Evolutionary conservation across 2,888 invertebrate genomes (phyloP).

Genomic region (Lutraria lutraria): DNA sequence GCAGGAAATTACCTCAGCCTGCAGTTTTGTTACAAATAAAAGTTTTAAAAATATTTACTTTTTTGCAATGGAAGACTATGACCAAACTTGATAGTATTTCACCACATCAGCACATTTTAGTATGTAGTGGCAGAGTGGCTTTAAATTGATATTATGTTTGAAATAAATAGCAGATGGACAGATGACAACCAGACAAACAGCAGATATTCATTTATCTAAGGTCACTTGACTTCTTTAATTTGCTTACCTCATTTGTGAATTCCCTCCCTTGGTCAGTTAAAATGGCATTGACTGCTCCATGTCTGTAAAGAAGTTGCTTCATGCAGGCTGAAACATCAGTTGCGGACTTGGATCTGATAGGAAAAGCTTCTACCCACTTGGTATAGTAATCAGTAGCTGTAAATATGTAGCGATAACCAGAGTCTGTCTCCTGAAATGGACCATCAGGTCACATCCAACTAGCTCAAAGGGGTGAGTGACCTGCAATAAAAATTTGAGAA

Average conservation of each 20-base stretch:
- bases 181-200: no score
- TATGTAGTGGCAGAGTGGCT: no score
- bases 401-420: conserved; percentile 54
- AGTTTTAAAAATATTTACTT: no score
- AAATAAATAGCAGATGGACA: no score
- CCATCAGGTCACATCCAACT: conserved; percentile 55
- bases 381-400: conserved; percentile 59
- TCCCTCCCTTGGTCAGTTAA: conserved; percentile 58
- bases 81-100: no score
- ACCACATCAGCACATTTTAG: no score
- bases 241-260: conserved; percentile 50
- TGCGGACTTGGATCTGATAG: conserved; percentile 46
- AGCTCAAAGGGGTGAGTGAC: conserved; percentile 41
- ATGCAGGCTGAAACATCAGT: conserved; percentile 46
- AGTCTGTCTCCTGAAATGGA: conserved; percentile 44
- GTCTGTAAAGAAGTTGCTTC: conserved; percentile 42
- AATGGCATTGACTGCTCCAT: conserved; percentile 54
- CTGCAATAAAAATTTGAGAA: conserved; percentile 29
- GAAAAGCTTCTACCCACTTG: conserved; percentile 63
- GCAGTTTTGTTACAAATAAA: no score
- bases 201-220: no score
- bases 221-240: neutral
- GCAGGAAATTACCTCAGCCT: no score
- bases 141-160: no score
- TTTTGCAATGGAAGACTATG: no score